Evolutionary conservation across 2,888 invertebrate species (phyloP), one percentile per base, ranked within the genome.

Genomic region (Ormyrus thymus): DNA sequence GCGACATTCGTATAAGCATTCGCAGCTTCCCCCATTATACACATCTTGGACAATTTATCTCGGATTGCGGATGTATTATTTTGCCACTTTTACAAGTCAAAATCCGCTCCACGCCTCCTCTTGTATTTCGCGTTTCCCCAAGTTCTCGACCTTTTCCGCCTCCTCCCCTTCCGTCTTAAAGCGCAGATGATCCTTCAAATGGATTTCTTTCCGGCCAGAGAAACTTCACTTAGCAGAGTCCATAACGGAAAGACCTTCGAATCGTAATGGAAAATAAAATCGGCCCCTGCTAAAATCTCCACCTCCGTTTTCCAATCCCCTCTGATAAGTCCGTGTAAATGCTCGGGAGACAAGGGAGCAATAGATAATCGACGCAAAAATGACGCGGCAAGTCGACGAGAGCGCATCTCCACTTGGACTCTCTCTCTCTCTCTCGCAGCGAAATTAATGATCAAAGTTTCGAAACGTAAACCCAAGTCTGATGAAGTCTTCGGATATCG

Each of bases 361-460:
- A 29, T 29, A 1, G 59, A 59, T 66, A 45, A 71, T 65, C 29
- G 62, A 65, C 58, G 77, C 71, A 77, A 65, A 71, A 77, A 71
- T 64, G 51, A 59, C 74, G 45, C 7, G 51, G n/a, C 7, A 11
- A 10, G 45, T 15, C 6, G 13, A 15, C 65, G 15, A 46, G 65
- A 7, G 29, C 29, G 4, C 29, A 29, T 29, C 29, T 29, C 29
- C 4, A 29, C 29, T 29, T 4, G 3, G 29, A 29, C 29, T 29
- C 29, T 29, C 3, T 29, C 29, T 29, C 29, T 29, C 29, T 29
- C 29, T 29, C 5, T 13, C 29, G 46, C n/a, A 62, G 48, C n/a
- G 64, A 70, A 73, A 80, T 80, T 80, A 80, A 80, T 70, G 80
- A 80, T 10, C 73, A 76, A 80, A 80, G 80, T 80, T 80, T 76